Conservation (phyloP, 1,140 invertebrate genomes). For the Drosophila pallidifrons region DNA sequence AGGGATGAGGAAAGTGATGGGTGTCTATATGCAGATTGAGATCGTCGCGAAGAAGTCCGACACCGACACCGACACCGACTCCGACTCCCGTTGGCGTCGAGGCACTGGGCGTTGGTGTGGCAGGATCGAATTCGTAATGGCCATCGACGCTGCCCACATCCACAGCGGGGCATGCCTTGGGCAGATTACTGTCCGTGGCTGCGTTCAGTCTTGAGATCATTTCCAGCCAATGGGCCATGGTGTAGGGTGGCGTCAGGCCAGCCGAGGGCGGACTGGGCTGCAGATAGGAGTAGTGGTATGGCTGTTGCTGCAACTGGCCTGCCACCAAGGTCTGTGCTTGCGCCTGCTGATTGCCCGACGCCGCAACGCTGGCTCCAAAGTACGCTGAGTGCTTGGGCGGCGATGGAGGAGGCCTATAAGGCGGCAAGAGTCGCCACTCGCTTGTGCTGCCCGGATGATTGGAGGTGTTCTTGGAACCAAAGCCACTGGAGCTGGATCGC, state of each 20-base stretch:
- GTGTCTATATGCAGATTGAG: constrained; percentile 81
- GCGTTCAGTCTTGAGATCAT: constrained; percentile 86
- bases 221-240: constrained; percentile 88
- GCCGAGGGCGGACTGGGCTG: constrained; percentile 50
- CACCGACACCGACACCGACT: constrained; percentile 1
- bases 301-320: constrained; percentile 46
- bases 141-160: constrained; percentile 96
- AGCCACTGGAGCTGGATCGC: constrained; percentile 94
- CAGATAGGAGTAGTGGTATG: constrained; percentile 52
- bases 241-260: constrained; percentile 87
- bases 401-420: constrained; percentile 89
- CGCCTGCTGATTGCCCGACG: constrained; percentile 57
- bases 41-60: constrained; percentile 85
- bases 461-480: constrained; percentile 97
- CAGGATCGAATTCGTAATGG: constrained; percentile 96
- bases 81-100: constrained; percentile 86
- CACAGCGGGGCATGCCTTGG: constrained; percentile 86
- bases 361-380: constrained; percentile 49
- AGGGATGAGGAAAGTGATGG: constrained; percentile 50
- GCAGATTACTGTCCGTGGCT: constrained; percentile 86
- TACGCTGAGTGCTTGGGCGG: constrained; percentile 80
- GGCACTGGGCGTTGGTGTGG: constrained; percentile 89
- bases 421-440: constrained; percentile 91
- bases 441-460: constrained; percentile 90
- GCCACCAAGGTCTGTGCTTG: constrained; percentile 63